These are phyloP conservation scores for Cantharis rufa DNA, from an alignment of 2,888 invertebrate genomes.

Conservation along the genomic window DNA sequence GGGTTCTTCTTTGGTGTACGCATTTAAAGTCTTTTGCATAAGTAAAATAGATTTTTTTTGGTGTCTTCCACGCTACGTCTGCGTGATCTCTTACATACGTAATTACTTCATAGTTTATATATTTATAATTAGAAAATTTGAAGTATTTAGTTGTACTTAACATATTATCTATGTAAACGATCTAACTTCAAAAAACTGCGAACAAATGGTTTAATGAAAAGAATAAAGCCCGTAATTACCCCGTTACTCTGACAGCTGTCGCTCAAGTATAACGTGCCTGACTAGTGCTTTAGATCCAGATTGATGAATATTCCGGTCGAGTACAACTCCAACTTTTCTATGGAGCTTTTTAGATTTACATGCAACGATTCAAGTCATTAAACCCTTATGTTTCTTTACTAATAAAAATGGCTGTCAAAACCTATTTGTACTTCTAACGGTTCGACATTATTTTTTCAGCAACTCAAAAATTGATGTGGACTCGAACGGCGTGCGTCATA, in stretches of 20 bases:
- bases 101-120: neutral
- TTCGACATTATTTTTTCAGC: neutral
- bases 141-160: constrained; percentile 2
- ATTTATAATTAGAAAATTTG: neutral
- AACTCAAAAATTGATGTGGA: neutral
- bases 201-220: constrained; percentile 25
- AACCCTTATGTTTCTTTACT: constrained; percentile 19
- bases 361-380: constrained; percentile 24
- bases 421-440: neutral
- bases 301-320: constrained; percentile 29
- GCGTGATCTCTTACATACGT: neutral
- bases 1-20: no score
- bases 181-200: constrained; percentile 18
- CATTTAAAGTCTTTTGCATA: neutral
- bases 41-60: neutral
- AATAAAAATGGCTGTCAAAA: constrained; percentile 17
- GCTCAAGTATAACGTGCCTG: constrained; percentile 25
- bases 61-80: neutral
- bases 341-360: constrained; percentile 23
- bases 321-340: constrained; percentile 19
- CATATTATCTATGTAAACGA: constrained; percentile 6
- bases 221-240: constrained; percentile 29
- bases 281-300: constrained; percentile 27
- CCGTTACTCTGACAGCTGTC: constrained; percentile 28
- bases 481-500: neutral